These are phyloP conservation scores for Leistus spinibarbis DNA, from an alignment of 2,888 invertebrate genomes.

Conservation along the genomic window DNA sequence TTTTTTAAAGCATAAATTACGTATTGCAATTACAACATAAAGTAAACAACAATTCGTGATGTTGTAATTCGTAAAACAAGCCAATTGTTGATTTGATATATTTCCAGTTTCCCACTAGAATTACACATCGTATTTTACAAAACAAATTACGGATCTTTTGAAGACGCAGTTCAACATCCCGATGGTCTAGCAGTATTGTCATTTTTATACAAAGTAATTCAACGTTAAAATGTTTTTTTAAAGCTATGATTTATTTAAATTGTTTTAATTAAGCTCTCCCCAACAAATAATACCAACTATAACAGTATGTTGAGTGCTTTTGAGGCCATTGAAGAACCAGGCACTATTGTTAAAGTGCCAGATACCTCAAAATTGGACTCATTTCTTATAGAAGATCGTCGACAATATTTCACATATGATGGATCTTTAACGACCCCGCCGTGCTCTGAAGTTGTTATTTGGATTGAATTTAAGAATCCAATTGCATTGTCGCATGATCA, in stretches of 20 bases:
- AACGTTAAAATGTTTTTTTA: background rate
- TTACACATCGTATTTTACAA: constrained; percentile 80
- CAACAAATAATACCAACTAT: constrained; percentile 59
- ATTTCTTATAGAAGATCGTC: constrained; percentile 62
- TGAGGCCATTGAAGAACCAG: constrained; percentile 62
- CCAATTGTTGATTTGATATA: background rate
- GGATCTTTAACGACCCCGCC: constrained; percentile 90
- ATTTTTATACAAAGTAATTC: constrained; percentile 72
- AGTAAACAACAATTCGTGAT: background rate
- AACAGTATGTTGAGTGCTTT: constrained; percentile 65
- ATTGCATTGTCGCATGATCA: constrained; percentile 71
- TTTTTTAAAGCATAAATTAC: too few species aligned
- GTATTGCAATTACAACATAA: background rate
- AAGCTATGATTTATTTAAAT: background rate
- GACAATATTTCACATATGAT: constrained; percentile 80
- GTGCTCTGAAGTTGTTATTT: constrained; percentile 82
- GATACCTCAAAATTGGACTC: constrained; percentile 62
- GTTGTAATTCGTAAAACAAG: background rate
- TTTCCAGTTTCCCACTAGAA: constrained; percentile 72
- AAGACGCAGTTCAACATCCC: constrained; percentile 65
- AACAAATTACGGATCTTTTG: constrained; percentile 65
- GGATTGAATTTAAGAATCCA: constrained; percentile 82
- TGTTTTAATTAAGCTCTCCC: constrained; percentile 46
- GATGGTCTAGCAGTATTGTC: constrained; percentile 79
- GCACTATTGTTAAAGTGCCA: constrained; percentile 59